These are phyloP conservation scores for Apodemia duryi DNA, from an alignment of 2,888 invertebrate genomes.

Conservation along the genomic window DNA sequence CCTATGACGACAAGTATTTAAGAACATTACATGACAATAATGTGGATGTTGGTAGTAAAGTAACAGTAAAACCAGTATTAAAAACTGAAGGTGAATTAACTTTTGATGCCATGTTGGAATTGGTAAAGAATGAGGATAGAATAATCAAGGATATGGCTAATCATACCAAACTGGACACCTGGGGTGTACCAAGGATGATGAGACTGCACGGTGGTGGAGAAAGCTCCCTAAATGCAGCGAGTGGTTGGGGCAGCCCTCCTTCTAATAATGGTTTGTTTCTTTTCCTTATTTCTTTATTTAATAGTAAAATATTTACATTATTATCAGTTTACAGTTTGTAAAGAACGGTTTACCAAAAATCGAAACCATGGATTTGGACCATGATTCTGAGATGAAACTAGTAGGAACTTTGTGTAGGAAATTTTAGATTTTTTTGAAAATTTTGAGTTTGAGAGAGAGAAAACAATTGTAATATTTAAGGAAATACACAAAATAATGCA, in stretches of 20 bases:
- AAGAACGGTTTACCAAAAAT: too few relatives aligned
- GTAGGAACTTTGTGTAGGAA: too few relatives aligned
- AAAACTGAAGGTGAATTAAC: slow-evolving; percentile 72
- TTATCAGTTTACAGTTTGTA: too few relatives aligned
- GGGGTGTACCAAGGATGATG: slow-evolving; percentile 82
- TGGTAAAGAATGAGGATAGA: slow-evolving; percentile 53
- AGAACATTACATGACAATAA: slow-evolving; percentile 74
- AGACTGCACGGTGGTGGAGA: slow-evolving; percentile 89
- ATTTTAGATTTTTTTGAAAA: too few relatives aligned
- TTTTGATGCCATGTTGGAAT: slow-evolving; percentile 67
- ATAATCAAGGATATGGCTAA: slow-evolving; percentile 48
- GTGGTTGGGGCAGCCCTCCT: slow-evolving; percentile 89
- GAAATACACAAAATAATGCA: too few relatives aligned
- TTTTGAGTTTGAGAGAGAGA: too few relatives aligned
- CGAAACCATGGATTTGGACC: too few relatives aligned
- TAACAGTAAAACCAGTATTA: slow-evolving; percentile 44
- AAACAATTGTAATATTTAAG: too few relatives aligned
- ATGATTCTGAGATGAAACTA: too few relatives aligned
- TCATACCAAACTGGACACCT: slow-evolving; percentile 53
- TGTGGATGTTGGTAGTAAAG: slow-evolving; percentile 49
- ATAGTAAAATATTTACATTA: too few relatives aligned
- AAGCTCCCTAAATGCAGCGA: slow-evolving; percentile 87
- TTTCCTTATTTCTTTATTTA: neutral
- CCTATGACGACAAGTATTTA: slow-evolving; percentile 56
- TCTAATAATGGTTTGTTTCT: slow-evolving; percentile 79